A percentile compares a stretch with the other conserved stretches of the same genome.
phyloP scores from a whole-genome alignment of 2,797 vertebrate species.

The Sardinella longiceps region DNA sequence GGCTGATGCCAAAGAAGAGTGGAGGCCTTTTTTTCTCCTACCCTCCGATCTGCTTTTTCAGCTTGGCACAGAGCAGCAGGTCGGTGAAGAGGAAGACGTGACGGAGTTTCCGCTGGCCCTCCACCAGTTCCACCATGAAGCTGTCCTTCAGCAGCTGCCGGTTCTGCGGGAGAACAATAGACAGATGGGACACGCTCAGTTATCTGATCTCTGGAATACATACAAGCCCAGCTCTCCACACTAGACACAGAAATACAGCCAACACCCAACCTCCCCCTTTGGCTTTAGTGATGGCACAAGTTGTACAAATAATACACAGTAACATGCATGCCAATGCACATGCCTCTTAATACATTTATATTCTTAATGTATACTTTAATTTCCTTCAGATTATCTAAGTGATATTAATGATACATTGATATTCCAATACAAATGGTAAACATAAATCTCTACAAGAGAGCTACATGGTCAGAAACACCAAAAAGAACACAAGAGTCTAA shows the following conservation, averaged over 20 bases:
- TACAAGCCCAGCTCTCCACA: neutral
- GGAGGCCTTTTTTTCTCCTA: slow-evolving; percentile 58
- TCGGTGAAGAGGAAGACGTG: slow-evolving; percentile 97
- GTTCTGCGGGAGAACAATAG: slow-evolving; percentile 71
- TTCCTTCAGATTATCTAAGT: no score
- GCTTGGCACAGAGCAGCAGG: slow-evolving; percentile 95
- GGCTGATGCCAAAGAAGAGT: neutral
- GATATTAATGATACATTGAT: no score
- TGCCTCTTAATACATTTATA: no score
- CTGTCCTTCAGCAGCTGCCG: slow-evolving; percentile 97
- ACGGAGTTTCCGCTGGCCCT: slow-evolving; percentile 93
- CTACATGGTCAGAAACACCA: neutral
- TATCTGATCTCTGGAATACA: neutral
- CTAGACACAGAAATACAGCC: neutral
- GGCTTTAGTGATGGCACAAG: neutral
- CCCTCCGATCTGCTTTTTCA: slow-evolving; percentile 98
- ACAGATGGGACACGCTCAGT: neutral
- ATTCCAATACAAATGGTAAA: neutral
- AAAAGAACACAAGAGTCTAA: neutral
- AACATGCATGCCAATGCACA: no score
- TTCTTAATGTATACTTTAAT: no score
- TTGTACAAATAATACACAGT: no score
- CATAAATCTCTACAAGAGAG: neutral
- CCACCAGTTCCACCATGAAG: slow-evolving; percentile 98
- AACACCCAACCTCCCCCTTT: neutral